These are phyloP conservation scores for Lochmaea crataegi DNA, from an alignment of 2,888 invertebrate genomes.

Conservation along the genomic window DNA sequence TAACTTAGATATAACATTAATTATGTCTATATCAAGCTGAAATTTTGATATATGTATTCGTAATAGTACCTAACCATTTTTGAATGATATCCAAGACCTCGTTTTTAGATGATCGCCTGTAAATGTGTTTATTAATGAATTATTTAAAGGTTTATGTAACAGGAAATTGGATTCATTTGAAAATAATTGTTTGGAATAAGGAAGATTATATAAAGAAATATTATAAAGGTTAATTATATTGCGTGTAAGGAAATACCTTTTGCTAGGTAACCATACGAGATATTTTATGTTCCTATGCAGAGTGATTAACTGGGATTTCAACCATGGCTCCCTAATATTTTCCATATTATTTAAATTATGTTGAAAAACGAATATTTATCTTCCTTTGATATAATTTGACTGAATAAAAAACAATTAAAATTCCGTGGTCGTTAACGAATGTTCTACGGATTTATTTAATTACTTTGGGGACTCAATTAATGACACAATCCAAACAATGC, in stretches of 20 bases:
- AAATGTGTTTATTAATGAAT: conserved; percentile 4
- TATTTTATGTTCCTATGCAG: no score
- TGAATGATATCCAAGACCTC: conserved; percentile 4
- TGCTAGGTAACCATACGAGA: not conserved
- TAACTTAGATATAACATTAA: conserved; percentile 8
- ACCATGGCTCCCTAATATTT: no score
- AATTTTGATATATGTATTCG: conserved; percentile 8
- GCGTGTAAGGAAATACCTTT: not conserved
- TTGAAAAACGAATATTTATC: no score
- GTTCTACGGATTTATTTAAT: no score
- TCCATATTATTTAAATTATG: no score
- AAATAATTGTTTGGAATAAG: conserved; percentile 1
- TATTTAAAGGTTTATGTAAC: conserved; percentile 15
- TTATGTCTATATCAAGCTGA: conserved; percentile 15
- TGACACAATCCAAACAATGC: no score
- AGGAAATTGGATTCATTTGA: conserved; percentile 8
- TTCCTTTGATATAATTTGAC: no score
- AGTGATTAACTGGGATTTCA: no score
- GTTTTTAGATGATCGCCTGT: conserved; percentile 8
- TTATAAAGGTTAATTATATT: not conserved
- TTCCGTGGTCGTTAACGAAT: no score
- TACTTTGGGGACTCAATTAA: no score
- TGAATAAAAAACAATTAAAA: no score
- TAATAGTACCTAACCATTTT: conserved; percentile 4
- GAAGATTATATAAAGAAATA: not conserved